Base-by-base conservation (phyloP, 1,140 invertebrate genomes). In the Hylaeus anthracinus region DNA sequence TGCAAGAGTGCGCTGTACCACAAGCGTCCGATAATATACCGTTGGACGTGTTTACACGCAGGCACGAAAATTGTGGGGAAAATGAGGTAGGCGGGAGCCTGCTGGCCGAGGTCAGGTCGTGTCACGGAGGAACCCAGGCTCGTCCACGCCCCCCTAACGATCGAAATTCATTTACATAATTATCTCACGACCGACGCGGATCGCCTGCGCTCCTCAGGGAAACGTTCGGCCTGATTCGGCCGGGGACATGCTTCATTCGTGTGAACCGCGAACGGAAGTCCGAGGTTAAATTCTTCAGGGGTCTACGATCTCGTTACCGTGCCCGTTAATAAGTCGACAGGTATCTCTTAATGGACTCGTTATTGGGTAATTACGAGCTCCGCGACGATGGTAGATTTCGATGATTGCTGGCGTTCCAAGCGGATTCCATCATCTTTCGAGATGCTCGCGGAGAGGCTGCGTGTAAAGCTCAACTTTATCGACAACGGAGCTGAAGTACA, bases 161-260 rank as follows among this genome's bases (percentile, higher is more conserved):
- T 90, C 88, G 83, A 90, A 89, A 90, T 90, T 87, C 86, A 90
- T 90, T 90, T 90, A 89, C 89, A 90, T 90, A 90, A 90, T 90
- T 90, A 90, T 89, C 88, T 88, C 89, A 89, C 89, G 89, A 88
- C 76, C 86, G 76, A 14, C 80, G 58, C 58, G 76, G 70, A 69
- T 61, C 71, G 43, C 14, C 53, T 41, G 51, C 10, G 41, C 14
- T 43, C 61, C 61, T 14, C 12, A 43, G 53, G 58, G 67, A 79
- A 86, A 73, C 53, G 61, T 48, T 80, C 70, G 85, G 45, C 58
- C 70, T 58, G 73, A 83, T 87, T 86, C 69, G 64, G 53, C 41
- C 67, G 69, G 45, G 58, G 51, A 84, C 74, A 80, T 56, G 66
- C 14, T 45, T 39, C 4, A 14, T 73, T 67, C 79, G 82, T 73